phyloP scores from a whole-genome alignment of 2,113 vertebrate genomes.

The Toxotes chatareus region DNA sequence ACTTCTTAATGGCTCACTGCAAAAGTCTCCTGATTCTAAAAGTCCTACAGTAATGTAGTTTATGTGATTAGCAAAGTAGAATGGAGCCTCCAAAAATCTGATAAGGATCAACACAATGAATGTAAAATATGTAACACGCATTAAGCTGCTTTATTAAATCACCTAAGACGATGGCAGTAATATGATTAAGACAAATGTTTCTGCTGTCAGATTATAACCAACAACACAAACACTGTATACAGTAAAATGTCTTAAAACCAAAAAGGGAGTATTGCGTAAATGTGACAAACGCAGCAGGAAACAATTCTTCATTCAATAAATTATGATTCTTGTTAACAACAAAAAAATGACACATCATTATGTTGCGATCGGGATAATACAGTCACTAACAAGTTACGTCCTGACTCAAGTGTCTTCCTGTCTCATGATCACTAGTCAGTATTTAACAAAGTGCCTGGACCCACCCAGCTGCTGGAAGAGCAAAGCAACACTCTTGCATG shows the following conservation, averaged over 20 bases:
- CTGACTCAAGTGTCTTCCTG: conserved; percentile 21
- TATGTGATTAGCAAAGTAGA: conserved; percentile 51
- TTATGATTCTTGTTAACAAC: not conserved
- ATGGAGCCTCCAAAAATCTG: conserved; percentile 34
- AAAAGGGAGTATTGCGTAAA: conserved; percentile 8
- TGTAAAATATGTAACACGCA: conserved; percentile 35
- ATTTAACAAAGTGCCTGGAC: conserved; percentile 62
- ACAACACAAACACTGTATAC: not conserved
- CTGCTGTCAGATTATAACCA: not conserved
- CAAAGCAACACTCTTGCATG: conserved; percentile 93
- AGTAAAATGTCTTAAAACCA: not conserved
- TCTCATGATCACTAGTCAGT: conserved; percentile 20
- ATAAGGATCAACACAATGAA: conserved; percentile 36
- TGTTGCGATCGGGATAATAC: not conserved
- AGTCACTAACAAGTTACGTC: conserved; percentile 33
- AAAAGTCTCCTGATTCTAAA: conserved; percentile 41
- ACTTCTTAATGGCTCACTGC: conserved; percentile 34
- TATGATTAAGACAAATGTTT: conserved; percentile 34
- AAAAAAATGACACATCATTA: conserved; percentile 14
- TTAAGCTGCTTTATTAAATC: conserved; percentile 43
- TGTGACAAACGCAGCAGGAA: conserved; percentile 23
- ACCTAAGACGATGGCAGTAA: conserved; percentile 6
- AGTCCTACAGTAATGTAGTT: conserved; percentile 15
- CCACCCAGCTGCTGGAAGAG: conserved; percentile 98
- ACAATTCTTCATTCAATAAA: not conserved